Evolutionary conservation across 2,113 vertebrate species (phyloP), one percentile per base, ranked within the genome.

Genomic region (Nothobranchius kuhntae): DNA sequence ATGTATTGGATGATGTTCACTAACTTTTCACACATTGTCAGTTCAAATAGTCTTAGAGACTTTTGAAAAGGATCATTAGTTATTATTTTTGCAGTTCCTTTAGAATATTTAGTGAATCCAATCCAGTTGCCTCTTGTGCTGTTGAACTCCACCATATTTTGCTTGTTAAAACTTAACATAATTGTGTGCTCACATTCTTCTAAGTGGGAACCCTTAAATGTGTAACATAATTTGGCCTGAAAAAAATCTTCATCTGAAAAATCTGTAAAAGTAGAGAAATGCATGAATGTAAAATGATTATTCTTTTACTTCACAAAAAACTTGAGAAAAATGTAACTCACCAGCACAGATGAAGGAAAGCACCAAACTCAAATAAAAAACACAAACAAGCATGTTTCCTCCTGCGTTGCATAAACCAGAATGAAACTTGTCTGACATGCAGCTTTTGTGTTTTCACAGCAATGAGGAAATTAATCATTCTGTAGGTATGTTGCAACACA

Each of bases 121-220:
- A 11, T 77, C 59, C 58, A 75, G 47, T 75, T 70, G 21, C 68
- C 64, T 51, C 44, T 71, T 53, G 73, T 82, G 61, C 77, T 77
- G 50, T 82, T 86, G 57, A 51, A 86, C 67, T 70, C 8, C 26
- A 42, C 3, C 40, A 69, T 11, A 13, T 57, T 30, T 3, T 69
- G 40, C 9, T 67, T 38, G 42, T 84, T 84, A 24, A 59, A 65
- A 17, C 0, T 0, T 8, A 1, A 0, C 2, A 0, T 7, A 30
- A 60, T 0, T 8, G 9, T 53, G 57, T 54, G 68, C 46, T 81
- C 71, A 11, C 0, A 9, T 0, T 65, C 1, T n/a, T 44, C 2
- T 8, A 42, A 26, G 13, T 47, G 17, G 24, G 40, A 0, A 36
- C 53, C 65, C 0, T 10, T 48, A 13, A n/a, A 72, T 9, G 24